A percentile compares a stretch with the other conserved stretches of the same genome.
These are phyloP conservation scores for Sinotaia quadrata DNA, from an alignment of 2,888 invertebrate genomes.

Conservation along the genomic window DNA sequence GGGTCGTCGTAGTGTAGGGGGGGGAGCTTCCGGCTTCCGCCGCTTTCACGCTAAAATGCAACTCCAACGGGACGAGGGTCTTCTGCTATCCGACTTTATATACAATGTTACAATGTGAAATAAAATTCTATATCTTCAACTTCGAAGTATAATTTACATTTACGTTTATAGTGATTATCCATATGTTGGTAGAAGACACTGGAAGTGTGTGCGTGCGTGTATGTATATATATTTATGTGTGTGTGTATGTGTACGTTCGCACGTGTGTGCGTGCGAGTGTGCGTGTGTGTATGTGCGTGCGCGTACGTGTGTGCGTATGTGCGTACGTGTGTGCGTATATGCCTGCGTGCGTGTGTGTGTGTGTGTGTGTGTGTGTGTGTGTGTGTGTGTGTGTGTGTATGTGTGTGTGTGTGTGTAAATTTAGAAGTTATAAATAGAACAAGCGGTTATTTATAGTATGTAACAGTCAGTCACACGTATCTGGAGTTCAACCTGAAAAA, in stretches of 20 bases:
- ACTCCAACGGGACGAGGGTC: too few species aligned
- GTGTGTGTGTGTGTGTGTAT: conserved; percentile 2
- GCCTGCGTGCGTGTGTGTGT: conserved; percentile 5
- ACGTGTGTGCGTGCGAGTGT: not conserved
- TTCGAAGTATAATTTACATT: not conserved
- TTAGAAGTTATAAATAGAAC: too few species aligned
- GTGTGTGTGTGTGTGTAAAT: conserved; percentile 4
- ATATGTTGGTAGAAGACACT: not conserved
- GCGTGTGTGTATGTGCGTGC: conserved; percentile 5
- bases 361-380: conserved; percentile 9
- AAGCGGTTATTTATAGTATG: too few species aligned
- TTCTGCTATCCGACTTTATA: too few species aligned
- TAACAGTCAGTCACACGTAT: too few species aligned
- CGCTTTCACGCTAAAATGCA: too few species aligned
- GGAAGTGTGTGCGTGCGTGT: conserved; percentile 2
- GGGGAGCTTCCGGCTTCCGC: too few species aligned
- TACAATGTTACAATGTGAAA: too few species aligned
- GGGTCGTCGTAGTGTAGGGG: too few species aligned
- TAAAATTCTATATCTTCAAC: too few species aligned
- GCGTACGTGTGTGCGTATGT: not conserved
- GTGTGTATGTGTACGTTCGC: not conserved
- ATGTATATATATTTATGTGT: not conserved
- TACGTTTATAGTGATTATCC: not conserved
- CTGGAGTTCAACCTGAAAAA: too few species aligned
- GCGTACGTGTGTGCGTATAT: conserved; percentile 2